phyloP scores from a whole-genome alignment of 2,113 vertebrate species.

The Deroptyus accipitrinus region DNA sequence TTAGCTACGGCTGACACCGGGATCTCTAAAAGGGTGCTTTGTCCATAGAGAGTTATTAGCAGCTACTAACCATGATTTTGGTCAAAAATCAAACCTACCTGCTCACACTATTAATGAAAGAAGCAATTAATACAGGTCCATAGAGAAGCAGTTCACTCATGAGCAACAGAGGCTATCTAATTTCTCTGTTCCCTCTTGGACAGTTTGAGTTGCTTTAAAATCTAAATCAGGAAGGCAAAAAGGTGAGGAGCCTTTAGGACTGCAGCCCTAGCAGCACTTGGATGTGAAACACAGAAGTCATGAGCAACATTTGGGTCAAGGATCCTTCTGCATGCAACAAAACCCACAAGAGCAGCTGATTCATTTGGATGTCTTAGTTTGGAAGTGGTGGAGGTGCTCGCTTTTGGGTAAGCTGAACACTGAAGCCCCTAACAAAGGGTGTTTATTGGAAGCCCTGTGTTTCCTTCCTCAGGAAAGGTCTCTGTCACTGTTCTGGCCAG shows the following conservation, averaged over 20 bases:
- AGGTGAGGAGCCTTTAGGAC: neutral
- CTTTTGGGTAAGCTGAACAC: neutral
- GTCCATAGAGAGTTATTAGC: neutral
- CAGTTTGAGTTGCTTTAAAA: neutral
- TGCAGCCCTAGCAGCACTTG: neutral
- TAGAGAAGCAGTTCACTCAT: neutral
- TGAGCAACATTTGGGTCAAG: neutral
- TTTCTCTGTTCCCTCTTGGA: neutral
- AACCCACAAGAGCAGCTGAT: neutral
- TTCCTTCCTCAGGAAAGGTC: neutral
- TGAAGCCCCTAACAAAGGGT: neutral
- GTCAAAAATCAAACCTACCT: neutral
- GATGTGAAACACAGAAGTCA: fast-evolving
- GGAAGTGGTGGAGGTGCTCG: neutral
- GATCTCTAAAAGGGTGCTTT: neutral
- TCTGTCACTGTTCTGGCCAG: neutral
- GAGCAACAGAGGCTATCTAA: neutral
- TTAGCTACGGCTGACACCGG: neutral
- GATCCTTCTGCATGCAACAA: neutral
- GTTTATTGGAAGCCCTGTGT: neutral
- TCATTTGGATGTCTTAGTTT: neutral
- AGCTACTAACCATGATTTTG: neutral
- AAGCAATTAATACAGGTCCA: neutral
- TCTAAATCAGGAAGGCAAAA: neutral
- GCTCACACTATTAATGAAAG: neutral